phyloP scores from a whole-genome alignment of 2,797 vertebrate genomes.

The Paguma larvata region DNA sequence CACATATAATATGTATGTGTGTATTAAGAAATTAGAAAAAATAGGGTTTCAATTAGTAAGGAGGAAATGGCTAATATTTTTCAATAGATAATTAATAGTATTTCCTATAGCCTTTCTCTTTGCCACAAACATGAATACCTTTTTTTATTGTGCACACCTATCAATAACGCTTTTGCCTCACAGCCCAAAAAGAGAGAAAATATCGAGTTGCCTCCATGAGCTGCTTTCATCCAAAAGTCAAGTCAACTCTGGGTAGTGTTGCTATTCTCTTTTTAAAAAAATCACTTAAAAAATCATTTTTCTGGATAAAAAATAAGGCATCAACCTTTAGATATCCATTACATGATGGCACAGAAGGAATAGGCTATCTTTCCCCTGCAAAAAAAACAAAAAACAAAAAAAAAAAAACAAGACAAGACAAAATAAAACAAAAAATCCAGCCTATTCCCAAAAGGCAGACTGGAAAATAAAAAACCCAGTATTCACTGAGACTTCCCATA shows the following conservation, averaged over 20 bases:
- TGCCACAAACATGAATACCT: neutral
- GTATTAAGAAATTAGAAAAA: neutral
- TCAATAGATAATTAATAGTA: neutral
- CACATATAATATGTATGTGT: neutral
- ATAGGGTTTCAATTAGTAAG: neutral
- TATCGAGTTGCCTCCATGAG: neutral
- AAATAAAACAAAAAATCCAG: neutral
- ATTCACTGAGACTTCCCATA: neutral
- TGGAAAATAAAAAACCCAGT: neutral
- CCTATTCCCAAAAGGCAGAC: neutral
- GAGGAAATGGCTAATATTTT: neutral
- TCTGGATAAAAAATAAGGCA: neutral
- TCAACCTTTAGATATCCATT: neutral
- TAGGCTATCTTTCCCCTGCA: neutral
- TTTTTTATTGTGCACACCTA: neutral
- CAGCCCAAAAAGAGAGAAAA: neutral
- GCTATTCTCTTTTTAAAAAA: neutral
- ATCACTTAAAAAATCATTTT: too few species aligned
- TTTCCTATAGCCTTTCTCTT: neutral
- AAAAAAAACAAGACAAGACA: neutral
- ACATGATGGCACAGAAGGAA: neutral
- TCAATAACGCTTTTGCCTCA: neutral
- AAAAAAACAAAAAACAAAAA: neutral
- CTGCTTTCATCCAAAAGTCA: neutral
- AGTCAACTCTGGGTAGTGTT: neutral